Evolutionary conservation across 2,113 vertebrate species (phyloP), one percentile per base, ranked within the genome.

Genomic region (Apodemus sylvaticus): DNA sequence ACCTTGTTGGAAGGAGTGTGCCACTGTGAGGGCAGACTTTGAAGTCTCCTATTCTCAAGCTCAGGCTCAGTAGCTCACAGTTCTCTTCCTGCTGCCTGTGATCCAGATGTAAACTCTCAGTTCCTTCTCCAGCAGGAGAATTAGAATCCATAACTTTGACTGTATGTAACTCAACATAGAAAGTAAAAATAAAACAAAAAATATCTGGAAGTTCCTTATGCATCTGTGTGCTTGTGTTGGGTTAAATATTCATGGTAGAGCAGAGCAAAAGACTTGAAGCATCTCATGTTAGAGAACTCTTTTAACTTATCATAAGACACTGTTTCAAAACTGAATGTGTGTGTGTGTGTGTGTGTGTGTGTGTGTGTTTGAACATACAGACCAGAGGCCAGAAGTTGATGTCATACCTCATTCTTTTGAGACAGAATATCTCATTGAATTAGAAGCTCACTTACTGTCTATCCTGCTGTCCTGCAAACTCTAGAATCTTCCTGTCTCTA

Each of bases 171-270:
- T 1, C 71, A 74, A 74, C n/a, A 39, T 42, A 74, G 42, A 42
- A 74, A 24, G 19, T 74, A 74, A 42, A 74, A 42, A 39, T 22
- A 39, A 74, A 20, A 22, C 8, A 86, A 66, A 39, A 39, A 42
- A 66, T 31, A 58, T 45, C 45, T 42, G 62, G 71, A 51, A 94
- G 7, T 1, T 2, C 3, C 87, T 71, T 2, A 6, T 31, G 7
- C 3, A 12, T 3, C 5, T 24, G n/a, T 45, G 14, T 24, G 6
- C 17, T 24, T 48, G 45, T 4, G 31, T 17, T 1, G 1, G 4
- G 39, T 29, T 29, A 34, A 55, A n/a, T 16, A 51, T 73, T 31
- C 16, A 34, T 1, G 7, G 4, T 7, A 9, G 14, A 26, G 10
- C 20, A 9, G 6, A 45, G 26, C 45, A 26, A 82, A 62, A 20